Percentiles rank a stretch among this genome's conserved stretches.
Conservation (phyloP, 2,888 invertebrate genomes). For the Drosophila tripunctata region DNA sequence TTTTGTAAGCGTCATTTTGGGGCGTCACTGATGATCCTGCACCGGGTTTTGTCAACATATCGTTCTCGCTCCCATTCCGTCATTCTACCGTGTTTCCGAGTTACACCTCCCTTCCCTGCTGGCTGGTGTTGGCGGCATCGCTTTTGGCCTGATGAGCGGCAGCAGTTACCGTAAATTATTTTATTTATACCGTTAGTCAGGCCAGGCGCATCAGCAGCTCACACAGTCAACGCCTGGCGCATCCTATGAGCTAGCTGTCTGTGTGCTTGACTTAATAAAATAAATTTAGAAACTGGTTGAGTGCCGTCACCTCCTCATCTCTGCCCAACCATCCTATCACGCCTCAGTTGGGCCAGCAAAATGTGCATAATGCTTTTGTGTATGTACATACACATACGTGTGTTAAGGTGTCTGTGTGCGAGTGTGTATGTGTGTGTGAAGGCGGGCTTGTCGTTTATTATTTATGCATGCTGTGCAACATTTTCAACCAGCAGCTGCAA, state of each 20-base stretch:
- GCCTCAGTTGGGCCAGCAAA: constrained; percentile 62
- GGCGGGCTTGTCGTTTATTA: constrained; percentile 69
- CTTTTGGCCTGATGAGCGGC: constrained; percentile 71
- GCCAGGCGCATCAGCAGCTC: constrained; percentile 20
- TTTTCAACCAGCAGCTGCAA: constrained; percentile 73
- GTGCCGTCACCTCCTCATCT: constrained; percentile 16
- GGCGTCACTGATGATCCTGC: constrained; percentile 66
- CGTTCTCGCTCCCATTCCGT: constrained; percentile 10
- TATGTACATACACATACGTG: too few relatives aligned
- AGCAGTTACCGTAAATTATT: constrained; percentile 78
- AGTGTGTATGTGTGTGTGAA: constrained; percentile 15
- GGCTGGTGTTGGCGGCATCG: constrained; percentile 12
- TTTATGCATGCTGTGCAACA: constrained; percentile 78
- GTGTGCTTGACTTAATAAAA: constrained; percentile 79
- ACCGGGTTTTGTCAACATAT: constrained; percentile 70
- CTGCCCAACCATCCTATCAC: constrained; percentile 23
- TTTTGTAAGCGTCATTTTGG: constrained; percentile 66
- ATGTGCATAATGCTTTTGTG: constrained; percentile 67
- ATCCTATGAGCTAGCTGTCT: constrained; percentile 61
- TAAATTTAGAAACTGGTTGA: constrained; percentile 73
- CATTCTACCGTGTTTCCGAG: neutral
- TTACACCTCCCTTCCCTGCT: neutral
- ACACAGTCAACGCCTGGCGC: constrained; percentile 34
- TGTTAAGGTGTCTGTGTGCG: neutral
- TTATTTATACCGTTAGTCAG: constrained; percentile 69